These are phyloP conservation scores for Thamnophis elegans DNA, from an alignment of 2,797 vertebrate species.

Conservation along the genomic window DNA sequence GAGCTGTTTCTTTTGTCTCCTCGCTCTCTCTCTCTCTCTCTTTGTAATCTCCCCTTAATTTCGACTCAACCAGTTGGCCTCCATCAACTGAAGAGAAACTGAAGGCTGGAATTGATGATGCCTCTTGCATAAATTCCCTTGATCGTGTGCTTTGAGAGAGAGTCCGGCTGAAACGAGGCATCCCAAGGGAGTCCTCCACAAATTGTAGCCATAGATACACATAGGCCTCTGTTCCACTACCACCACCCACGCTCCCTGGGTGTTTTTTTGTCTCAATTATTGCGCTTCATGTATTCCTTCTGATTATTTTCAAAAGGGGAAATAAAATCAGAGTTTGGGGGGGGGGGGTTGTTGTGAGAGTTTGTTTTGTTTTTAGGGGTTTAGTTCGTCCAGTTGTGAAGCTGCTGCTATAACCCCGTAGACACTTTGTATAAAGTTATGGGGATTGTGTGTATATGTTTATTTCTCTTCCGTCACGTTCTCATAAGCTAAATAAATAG, in stretches of 20 bases:
- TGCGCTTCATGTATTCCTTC: neutral
- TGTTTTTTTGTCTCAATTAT: neutral
- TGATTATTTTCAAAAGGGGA: neutral
- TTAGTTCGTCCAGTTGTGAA: neutral
- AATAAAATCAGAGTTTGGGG: neutral
- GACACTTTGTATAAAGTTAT: neutral
- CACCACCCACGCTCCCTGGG: neutral
- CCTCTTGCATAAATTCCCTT: neutral
- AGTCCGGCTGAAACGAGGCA: neutral
- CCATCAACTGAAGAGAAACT: neutral
- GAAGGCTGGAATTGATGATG: neutral
- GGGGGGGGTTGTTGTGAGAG: neutral
- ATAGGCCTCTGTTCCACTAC: neutral
- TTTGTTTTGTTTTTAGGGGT: neutral
- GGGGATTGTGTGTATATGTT: neutral
- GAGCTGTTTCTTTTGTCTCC: neutral
- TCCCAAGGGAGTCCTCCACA: neutral
- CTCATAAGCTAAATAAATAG: neutral
- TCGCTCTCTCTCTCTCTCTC: neutral
- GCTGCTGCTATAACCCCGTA: neutral
- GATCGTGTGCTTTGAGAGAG: neutral
- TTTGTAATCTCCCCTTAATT: neutral
- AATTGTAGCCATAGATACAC: neutral
- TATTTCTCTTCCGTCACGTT: neutral
- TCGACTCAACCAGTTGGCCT: slow-evolving; percentile 5